These are phyloP conservation scores for Poeciliopsis turrubarensis DNA, from an alignment of 2,113 vertebrate species.

Conservation along the genomic window DNA sequence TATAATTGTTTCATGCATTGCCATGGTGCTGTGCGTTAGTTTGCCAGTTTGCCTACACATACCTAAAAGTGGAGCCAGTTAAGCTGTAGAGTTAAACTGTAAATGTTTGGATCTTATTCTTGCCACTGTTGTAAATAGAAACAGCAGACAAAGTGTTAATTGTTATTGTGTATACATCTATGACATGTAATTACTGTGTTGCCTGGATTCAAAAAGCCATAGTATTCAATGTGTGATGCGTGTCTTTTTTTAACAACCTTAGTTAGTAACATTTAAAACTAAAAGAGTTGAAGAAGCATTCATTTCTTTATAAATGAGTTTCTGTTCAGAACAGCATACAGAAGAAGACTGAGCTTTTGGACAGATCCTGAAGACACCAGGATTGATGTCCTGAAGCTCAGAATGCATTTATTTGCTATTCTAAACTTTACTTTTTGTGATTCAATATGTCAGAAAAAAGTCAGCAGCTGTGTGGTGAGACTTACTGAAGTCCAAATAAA, in stretches of 20 bases:
- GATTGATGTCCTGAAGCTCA: background rate
- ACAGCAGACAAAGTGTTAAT: conserved; percentile 33
- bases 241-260: background rate
- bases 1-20: background rate
- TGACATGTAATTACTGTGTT: background rate
- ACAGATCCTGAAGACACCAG: background rate
- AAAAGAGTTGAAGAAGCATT: background rate
- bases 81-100: conserved; percentile 4
- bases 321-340: background rate
- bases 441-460: background rate
- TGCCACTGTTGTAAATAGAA: conserved; percentile 5
- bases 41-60: conserved; percentile 47
- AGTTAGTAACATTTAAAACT: background rate
- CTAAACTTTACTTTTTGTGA: background rate
- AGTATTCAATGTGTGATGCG: background rate
- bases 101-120: conserved; percentile 24
- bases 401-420: background rate
- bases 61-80: conserved; percentile 28
- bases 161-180: conserved; percentile 2
- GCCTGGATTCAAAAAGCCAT: background rate
- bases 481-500: background rate
- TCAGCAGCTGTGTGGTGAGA: background rate
- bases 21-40: background rate
- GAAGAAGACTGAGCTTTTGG: background rate
- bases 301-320: background rate